phyloP scores from a whole-genome alignment of 2,888 invertebrate species.

The Hypsopygia costalis region DNA sequence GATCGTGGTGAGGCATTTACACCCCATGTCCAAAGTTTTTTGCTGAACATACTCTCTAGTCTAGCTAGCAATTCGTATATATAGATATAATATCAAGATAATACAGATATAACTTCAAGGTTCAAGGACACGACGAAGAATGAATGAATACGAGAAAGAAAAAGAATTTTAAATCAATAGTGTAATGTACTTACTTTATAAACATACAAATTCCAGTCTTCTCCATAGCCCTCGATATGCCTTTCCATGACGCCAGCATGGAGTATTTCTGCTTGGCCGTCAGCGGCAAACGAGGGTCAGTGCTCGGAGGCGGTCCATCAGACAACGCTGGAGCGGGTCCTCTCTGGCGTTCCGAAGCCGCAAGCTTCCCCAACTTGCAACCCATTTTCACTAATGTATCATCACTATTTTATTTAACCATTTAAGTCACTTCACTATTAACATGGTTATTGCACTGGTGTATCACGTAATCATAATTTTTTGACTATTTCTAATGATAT shows the following conservation, averaged over 20 bases:
- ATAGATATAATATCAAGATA: too few species aligned
- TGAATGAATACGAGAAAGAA: too few species aligned
- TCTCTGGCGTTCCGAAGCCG: conserved; percentile 75
- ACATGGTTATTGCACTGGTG: background rate
- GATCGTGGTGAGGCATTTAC: too few species aligned
- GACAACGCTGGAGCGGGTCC: conserved; percentile 59
- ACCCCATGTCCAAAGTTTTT: too few species aligned
- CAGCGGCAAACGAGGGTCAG: conserved; percentile 89
- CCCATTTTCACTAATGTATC: conserved; percentile 77
- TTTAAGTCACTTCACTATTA: background rate
- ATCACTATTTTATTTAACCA: conserved; percentile 5
- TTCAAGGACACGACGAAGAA: too few species aligned
- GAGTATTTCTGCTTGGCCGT: conserved; percentile 93
- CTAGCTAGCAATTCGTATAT: too few species aligned
- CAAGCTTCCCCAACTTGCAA: conserved; percentile 88
- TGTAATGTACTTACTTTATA: conserved; percentile 93
- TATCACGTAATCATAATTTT: conserved; percentile 2
- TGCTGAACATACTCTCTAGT: too few species aligned
- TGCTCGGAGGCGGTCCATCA: conserved; percentile 83
- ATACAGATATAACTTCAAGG: too few species aligned
- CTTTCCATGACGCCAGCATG: conserved; percentile 95
- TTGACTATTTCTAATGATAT: background rate
- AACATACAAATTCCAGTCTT: conserved; percentile 95
- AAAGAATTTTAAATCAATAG: too few species aligned
- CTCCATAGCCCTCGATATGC: conserved; percentile 93